A percentile compares a stretch with the other conserved stretches of the same genome.
Evolutionary conservation across 2,888 invertebrate species (phyloP).

Genomic region (Drosophila merina): DNA sequence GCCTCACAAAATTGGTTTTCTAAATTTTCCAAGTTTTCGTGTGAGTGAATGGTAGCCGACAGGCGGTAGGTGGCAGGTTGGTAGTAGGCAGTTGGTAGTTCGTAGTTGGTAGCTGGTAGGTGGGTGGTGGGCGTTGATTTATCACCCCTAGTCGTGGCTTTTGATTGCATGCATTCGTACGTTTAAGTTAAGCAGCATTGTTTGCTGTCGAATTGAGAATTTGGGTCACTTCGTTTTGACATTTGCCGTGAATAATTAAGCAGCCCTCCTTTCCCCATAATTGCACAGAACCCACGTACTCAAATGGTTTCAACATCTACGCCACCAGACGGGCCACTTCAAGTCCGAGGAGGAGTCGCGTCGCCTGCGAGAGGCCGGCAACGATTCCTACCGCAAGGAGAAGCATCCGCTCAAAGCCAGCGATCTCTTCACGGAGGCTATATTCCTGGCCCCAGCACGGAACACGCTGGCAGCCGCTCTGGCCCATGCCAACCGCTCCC

Average conservation of each 20-base stretch:
- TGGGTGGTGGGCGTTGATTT: conserved; percentile 21
- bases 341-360: conserved; percentile 73
- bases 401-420: conserved; percentile 69
- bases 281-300: conserved; percentile 64
- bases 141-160: conserved; percentile 13
- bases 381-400: conserved; percentile 72
- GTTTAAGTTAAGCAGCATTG: conserved; percentile 53
- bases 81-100: background rate
- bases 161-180: conserved; percentile 48
- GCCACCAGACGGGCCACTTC: conserved; percentile 67
- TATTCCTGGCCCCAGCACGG: conserved; percentile 66
- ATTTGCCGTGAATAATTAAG: conserved; percentile 52
- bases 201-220: conserved; percentile 46
- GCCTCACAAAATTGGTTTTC: conserved; percentile 31
- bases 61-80: background rate
- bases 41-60: conserved; percentile 1
- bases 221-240: conserved; percentile 52
- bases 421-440: conserved; percentile 72
- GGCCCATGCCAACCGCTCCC: conserved; percentile 72
- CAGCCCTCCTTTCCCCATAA: conserved; percentile 5
- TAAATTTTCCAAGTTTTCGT: conserved; percentile 11
- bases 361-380: conserved; percentile 69
- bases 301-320: conserved; percentile 74
- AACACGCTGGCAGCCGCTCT: conserved; percentile 70
- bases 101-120: background rate